Base-by-base conservation (phyloP, 2,888 invertebrate species). In the Ametastegia equiseti region DNA sequence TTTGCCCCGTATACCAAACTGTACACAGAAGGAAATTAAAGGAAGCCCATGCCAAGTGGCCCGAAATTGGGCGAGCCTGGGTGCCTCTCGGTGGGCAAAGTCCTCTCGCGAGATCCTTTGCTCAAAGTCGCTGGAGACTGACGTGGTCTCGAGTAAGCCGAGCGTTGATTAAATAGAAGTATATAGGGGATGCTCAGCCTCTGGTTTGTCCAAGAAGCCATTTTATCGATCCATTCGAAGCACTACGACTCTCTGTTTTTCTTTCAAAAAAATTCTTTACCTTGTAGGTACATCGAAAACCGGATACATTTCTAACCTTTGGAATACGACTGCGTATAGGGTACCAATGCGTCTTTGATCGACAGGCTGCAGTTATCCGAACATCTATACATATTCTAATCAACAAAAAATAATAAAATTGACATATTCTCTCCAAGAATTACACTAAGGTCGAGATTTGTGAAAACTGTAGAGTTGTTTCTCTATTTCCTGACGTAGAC, bases 21-120 rank as follows among this genome's bases (percentile, higher is more conserved):
- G 71, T 71, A 36, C 15, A 36, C 15, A 13, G 65, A 6, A 71
- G 23, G 45, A 71, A 71, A 47, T 71, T 71, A 47, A 71, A 71
- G 15, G 45, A 47, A 71, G 27, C 45, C 71, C 71, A 71, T 30
- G 30, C 71, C 27, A 71, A 71, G 71, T 71, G 71, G 71, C 71
- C 27, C 15, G 27, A 45, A 71, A 71, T 71, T 71, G 71, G 45
- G 60, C 15, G 30, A 60, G 60, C 30, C 60, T 23, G 1, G 11
- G 9, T 19, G 30, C 60, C 60, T 60, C 13, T 42, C 42, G 23
- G 60, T 27, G 13, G 13, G 13, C 60, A 30, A 13, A 27, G 60
- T 60, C 27, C 60, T 60, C 30, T 23, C 54, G 54, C 54, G n/a
- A n/a, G 42, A 5, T 60, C 60, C 30, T 60, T 60, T 30, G 30